Evolutionary conservation across 2,888 invertebrate genomes (phyloP).

Genomic region (Charanyca ferruginea): DNA sequence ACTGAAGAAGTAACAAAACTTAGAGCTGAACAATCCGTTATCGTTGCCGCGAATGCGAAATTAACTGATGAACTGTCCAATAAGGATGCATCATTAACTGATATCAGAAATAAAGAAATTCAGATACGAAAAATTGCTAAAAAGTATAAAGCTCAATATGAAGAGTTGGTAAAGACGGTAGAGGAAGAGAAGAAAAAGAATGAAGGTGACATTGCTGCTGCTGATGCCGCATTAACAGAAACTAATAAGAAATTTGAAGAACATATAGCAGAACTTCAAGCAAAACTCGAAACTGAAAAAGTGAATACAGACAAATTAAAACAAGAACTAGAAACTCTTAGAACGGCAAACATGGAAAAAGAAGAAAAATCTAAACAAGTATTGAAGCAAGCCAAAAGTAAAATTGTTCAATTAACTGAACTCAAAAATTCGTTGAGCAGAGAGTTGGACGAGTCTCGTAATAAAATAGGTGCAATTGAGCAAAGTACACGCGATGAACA

Average conservation of each 20-base stretch:
- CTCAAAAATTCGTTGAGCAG: constrained; percentile 92
- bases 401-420: constrained; percentile 94
- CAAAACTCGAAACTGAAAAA: constrained; percentile 85
- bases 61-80: constrained; percentile 92
- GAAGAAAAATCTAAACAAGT: constrained; percentile 93
- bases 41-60: constrained; percentile 92
- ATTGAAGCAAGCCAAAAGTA: constrained; percentile 94
- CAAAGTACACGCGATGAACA: constrained; percentile 90
- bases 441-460: constrained; percentile 90
- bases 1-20: constrained; percentile 92
- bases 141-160: constrained; percentile 97
- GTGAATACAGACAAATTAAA: constrained; percentile 92
- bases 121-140: constrained; percentile 97
- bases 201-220: constrained; percentile 90
- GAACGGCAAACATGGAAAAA: constrained; percentile 90
- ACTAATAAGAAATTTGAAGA: constrained; percentile 89
- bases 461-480: constrained; percentile 87
- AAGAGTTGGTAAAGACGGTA: constrained; percentile 93
- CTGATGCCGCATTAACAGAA: constrained; percentile 84
- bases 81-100: constrained; percentile 93
- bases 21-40: constrained; percentile 90
- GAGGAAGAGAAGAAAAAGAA: constrained; percentile 92
- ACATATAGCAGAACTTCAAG: constrained; percentile 83
- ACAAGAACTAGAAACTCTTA: constrained; percentile 92
- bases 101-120: constrained; percentile 93